These are phyloP conservation scores for Sarcophaga subvicina DNA, from an alignment of 2,888 invertebrate genomes.

Conservation along the genomic window DNA sequence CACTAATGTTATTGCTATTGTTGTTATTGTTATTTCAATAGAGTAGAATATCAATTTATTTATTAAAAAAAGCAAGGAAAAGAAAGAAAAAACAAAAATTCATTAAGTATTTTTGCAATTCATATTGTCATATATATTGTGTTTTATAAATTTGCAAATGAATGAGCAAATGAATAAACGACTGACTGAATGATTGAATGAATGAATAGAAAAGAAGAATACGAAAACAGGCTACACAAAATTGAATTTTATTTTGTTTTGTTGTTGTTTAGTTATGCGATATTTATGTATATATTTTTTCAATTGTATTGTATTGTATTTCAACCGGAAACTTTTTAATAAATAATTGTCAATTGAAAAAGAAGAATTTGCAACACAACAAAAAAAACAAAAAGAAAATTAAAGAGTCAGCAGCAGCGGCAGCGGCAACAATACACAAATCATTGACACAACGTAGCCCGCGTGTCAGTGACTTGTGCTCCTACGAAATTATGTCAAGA, in stretches of 20 bases:
- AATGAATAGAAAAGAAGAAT: too few relatives aligned
- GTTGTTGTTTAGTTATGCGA: not conserved
- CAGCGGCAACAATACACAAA: conserved; percentile 27
- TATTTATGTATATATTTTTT: not conserved
- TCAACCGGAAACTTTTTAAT: conserved; percentile 66
- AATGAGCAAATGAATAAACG: too few relatives aligned
- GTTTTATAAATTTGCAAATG: too few relatives aligned
- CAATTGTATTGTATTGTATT: conserved; percentile 54
- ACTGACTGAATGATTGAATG: too few relatives aligned
- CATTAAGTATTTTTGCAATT: too few relatives aligned
- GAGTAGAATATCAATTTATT: too few relatives aligned
- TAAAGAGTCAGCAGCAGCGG: not conserved
- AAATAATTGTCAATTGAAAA: conserved; percentile 62
- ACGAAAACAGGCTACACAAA: too few relatives aligned
- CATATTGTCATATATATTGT: too few relatives aligned
- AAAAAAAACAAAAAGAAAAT: conserved; percentile 20
- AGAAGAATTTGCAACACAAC: conserved; percentile 35
- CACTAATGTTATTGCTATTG: too few relatives aligned
- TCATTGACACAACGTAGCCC: conserved; percentile 15
- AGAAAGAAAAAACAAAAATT: too few relatives aligned
- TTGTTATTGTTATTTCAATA: too few relatives aligned
- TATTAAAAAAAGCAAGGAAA: too few relatives aligned
- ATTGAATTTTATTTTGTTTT: not conserved
- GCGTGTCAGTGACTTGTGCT: conserved; percentile 61
- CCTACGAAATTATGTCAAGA: conserved; percentile 59